Percentiles rank a stretch among this genome's conserved stretches.
Conservation (phyloP, 2,797 vertebrate species). For the Anguilla megastoma region DNA sequence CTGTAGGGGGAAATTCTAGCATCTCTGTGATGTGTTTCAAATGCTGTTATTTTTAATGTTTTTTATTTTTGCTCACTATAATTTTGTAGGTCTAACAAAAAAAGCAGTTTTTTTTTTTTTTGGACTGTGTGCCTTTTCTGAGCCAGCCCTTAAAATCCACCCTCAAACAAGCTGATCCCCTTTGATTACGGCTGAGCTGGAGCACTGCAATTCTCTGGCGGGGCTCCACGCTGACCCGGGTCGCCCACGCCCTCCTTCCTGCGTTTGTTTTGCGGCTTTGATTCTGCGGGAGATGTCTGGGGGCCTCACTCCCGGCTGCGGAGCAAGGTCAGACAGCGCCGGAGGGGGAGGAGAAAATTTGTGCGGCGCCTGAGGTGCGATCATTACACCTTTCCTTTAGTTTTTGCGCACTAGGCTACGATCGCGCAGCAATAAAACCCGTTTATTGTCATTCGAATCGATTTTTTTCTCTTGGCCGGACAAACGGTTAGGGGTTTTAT, state of each 20-base stretch:
- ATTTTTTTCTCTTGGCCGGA: background rate
- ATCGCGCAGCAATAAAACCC: background rate
- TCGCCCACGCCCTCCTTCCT: conserved; percentile 74
- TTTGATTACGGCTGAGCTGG: background rate
- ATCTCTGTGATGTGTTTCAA: background rate
- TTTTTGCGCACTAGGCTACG: no score
- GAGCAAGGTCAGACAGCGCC: background rate
- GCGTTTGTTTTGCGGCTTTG: conserved; percentile 80
- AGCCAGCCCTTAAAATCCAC: background rate
- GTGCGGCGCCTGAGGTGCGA: background rate
- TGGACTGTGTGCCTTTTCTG: background rate
- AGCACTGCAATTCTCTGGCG: conserved; percentile 57
- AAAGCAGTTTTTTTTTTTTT: background rate
- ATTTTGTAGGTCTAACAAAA: background rate
- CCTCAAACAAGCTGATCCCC: background rate
- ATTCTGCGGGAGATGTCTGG: conserved; percentile 78
- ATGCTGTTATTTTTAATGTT: background rate
- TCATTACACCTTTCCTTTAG: background rate
- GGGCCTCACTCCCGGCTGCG: conserved; percentile 4
- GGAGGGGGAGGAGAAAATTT: background rate
- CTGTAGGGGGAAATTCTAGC: background rate
- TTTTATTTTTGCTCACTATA: background rate
- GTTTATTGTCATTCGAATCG: background rate
- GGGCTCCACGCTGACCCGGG: conserved; percentile 68
- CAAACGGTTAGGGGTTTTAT: background rate